phyloP scores from a whole-genome alignment of 1,140 invertebrate species.

The Heliconius eleuchia region DNA sequence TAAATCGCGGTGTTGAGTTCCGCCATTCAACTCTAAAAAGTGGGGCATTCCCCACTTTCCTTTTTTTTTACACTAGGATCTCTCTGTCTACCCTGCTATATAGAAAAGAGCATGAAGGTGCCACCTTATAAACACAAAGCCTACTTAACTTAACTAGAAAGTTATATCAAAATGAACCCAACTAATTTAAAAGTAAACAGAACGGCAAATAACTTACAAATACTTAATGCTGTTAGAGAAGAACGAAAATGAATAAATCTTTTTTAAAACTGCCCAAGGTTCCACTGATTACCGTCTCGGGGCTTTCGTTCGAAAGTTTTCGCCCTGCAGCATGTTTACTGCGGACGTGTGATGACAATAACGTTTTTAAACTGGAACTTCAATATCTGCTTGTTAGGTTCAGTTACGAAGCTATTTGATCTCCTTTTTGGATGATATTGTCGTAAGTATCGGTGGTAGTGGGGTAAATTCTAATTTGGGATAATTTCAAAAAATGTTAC shows the following conservation, averaged over 20 bases:
- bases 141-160: conserved; percentile 10
- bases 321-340: conserved; percentile 24
- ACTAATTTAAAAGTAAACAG: conserved; percentile 13
- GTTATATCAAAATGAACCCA: neutral
- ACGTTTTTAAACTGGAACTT: conserved; percentile 30
- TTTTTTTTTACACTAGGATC: too few species aligned
- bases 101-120: neutral
- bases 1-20: too few species aligned
- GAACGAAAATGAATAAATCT: conserved; percentile 30
- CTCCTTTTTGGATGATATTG: neutral
- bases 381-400: conserved; percentile 9
- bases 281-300: conserved; percentile 30
- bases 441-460: neutral
- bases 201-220: conserved; percentile 18
- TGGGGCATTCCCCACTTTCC: too few species aligned
- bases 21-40: too few species aligned
- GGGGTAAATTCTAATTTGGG: neutral
- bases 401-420: neutral
- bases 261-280: conserved; percentile 35
- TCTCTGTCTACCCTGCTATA: too few species aligned
- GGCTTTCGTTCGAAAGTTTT: conserved; percentile 34
- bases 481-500: too few species aligned
- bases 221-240: conserved; percentile 4
- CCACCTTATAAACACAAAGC: neutral
- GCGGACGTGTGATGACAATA: conserved; percentile 39